Evolutionary conservation across 2,888 invertebrate genomes (phyloP).

Genomic region (Troides oblongomaculatus): DNA sequence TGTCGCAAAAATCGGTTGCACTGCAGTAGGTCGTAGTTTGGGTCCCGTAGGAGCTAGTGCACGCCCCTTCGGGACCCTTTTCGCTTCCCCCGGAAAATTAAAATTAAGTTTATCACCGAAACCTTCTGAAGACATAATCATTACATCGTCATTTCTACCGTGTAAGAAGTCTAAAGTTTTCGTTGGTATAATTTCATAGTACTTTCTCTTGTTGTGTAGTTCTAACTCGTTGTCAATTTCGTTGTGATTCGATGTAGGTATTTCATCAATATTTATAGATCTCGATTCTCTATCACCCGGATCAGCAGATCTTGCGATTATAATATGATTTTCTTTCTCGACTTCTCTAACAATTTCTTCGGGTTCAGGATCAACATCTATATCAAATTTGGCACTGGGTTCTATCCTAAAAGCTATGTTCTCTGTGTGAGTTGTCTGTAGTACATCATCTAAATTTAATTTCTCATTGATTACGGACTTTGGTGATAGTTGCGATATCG

Average conservation of each 20-base stretch:
- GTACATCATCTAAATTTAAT: slow-evolving; percentile 44
- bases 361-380: slow-evolving; percentile 42
- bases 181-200: slow-evolving; percentile 79
- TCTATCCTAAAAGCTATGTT: slow-evolving; percentile 65
- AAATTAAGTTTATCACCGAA: slow-evolving; percentile 70
- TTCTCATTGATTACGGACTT: slow-evolving; percentile 74
- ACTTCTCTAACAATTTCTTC: slow-evolving; percentile 39
- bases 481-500: slow-evolving; percentile 85
- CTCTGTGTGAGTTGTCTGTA: slow-evolving; percentile 61
- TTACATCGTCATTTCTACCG: slow-evolving; percentile 60
- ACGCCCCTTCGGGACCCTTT: slow-evolving; percentile 86
- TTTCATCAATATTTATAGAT: slow-evolving; percentile 78
- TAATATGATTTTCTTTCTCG: slow-evolving; percentile 58
- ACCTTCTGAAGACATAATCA: slow-evolving; percentile 60
- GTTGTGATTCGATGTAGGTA: slow-evolving; percentile 77
- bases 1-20: slow-evolving; percentile 78
- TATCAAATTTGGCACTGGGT: slow-evolving; percentile 54
- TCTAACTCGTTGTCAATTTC: slow-evolving; percentile 81
- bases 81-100: slow-evolving; percentile 86
- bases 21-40: slow-evolving; percentile 79
- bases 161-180: slow-evolving; percentile 65
- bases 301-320: slow-evolving; percentile 78
- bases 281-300: slow-evolving; percentile 67
- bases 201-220: slow-evolving; percentile 68
- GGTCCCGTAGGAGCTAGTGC: slow-evolving; percentile 84